Percentiles rank a stretch among this genome's conserved stretches.
Evolutionary conservation across 2,797 vertebrate genomes (phyloP).

Genomic region (Melanotaenia boesemani): DNA sequence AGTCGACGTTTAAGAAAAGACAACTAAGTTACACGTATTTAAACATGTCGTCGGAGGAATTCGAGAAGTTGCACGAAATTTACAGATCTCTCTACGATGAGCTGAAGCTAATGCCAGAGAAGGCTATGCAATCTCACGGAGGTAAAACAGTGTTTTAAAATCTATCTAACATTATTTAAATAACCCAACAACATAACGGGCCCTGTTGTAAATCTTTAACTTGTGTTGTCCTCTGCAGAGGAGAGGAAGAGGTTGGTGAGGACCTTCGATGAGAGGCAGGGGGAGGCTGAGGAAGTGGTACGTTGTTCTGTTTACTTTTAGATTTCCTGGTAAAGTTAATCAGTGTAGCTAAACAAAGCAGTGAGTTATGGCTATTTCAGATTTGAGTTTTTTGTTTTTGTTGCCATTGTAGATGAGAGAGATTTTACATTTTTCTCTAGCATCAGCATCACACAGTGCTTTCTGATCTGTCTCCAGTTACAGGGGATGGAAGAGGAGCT

Average conservation of each 20-base stretch:
- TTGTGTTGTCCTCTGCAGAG: slow-evolving; percentile 80
- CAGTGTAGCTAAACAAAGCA: too few relatives aligned
- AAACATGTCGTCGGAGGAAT: slow-evolving; percentile 90
- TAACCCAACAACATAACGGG: neutral
- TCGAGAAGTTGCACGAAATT: slow-evolving; percentile 94
- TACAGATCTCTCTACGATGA: slow-evolving; percentile 87
- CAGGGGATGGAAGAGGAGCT: slow-evolving; percentile 95
- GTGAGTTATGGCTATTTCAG: too few relatives aligned
- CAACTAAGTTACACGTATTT: neutral
- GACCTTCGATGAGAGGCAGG: slow-evolving; percentile 92
- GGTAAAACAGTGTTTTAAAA: slow-evolving; percentile 76
- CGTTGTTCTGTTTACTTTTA: slow-evolving; percentile 42
- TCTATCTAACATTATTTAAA: accelerated
- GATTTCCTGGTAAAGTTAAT: neutral
- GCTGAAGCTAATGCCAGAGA: slow-evolving; percentile 84
- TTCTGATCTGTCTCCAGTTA: slow-evolving; percentile 77
- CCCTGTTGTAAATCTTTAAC: neutral
- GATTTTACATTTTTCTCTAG: neutral
- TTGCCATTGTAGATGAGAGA: neutral
- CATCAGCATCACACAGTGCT: neutral
- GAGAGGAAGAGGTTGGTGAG: slow-evolving; percentile 92
- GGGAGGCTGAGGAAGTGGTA: slow-evolving; percentile 95
- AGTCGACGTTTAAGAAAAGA: neutral
- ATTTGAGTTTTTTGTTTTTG: neutral
- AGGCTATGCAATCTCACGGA: slow-evolving; percentile 77